Percentiles rank a stretch among this genome's conserved stretches.
Evolutionary conservation across 2,888 invertebrate species (phyloP).

Genomic region (Spisula solida): DNA sequence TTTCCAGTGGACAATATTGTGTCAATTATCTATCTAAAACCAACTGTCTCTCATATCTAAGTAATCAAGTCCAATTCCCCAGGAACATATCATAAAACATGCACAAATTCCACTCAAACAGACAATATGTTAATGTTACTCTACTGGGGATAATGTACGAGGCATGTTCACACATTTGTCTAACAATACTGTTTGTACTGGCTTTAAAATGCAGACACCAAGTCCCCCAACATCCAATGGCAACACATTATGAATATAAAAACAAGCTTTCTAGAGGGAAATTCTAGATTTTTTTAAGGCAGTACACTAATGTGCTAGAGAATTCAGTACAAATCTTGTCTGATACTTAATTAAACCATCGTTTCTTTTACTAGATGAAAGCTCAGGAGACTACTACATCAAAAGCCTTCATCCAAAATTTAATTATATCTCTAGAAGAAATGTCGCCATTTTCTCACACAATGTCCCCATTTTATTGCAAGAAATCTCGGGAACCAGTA

Average conservation of each 20-base stretch:
- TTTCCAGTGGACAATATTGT: background rate
- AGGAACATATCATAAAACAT: background rate
- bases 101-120: background rate
- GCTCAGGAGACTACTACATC: too few species aligned
- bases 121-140: background rate
- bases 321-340: background rate
- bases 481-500: too few species aligned
- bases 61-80: background rate
- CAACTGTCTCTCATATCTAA: background rate
- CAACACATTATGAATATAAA: background rate
- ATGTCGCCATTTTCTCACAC: too few species aligned
- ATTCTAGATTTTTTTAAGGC: background rate
- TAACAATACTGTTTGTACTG: background rate
- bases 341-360: background rate
- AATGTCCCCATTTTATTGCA: too few species aligned
- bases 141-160: background rate
- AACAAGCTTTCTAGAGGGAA: background rate
- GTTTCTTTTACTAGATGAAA: background rate
- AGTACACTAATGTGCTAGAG: background rate
- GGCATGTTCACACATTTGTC: background rate
- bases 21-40: background rate
- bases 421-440: too few species aligned
- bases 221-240: background rate
- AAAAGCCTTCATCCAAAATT: too few species aligned
- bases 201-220: background rate